Conservation (phyloP, 1,140 invertebrate species). For the Manduca sexta region DNA sequence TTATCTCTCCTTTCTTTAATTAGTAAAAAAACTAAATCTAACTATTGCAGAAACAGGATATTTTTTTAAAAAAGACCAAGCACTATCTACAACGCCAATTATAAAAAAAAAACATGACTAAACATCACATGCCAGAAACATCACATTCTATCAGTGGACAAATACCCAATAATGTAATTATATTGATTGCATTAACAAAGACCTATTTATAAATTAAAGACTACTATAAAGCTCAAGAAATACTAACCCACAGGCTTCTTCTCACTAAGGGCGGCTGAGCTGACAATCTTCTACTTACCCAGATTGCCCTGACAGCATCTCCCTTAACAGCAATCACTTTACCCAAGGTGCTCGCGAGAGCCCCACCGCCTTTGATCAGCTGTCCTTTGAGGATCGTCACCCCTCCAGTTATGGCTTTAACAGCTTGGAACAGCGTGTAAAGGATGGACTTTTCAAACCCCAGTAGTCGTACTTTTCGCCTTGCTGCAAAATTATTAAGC, state of each 20-base stretch:
- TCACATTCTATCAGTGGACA: no score
- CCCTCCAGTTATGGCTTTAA: constrained; percentile 88
- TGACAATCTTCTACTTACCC: constrained; percentile 84
- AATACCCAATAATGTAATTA: no score
- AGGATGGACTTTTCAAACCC: constrained; percentile 87
- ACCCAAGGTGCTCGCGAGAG: constrained; percentile 81
- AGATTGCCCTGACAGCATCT: constrained; percentile 82
- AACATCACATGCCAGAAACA: no score
- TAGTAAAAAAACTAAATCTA: no score
- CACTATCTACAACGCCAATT: no score
- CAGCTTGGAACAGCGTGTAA: constrained; percentile 85
- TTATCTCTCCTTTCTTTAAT: no score
- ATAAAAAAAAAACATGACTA: no score
- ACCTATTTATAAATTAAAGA: not conserved
- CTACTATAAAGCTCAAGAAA: not conserved
- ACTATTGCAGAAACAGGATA: no score
- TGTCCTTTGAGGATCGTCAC: constrained; percentile 88
- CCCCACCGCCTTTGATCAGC: constrained; percentile 87
- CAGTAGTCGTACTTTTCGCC: constrained; percentile 79
- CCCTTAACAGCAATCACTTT: constrained; percentile 81
- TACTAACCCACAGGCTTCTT: constrained; percentile 59
- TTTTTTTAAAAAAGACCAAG: no score
- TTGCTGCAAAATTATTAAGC: constrained; percentile 17
- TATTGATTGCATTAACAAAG: no score
- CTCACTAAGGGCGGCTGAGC: constrained; percentile 78